Base-by-base conservation (phyloP, 2,888 invertebrate genomes). In the Hofmannophila pseudospretella region DNA sequence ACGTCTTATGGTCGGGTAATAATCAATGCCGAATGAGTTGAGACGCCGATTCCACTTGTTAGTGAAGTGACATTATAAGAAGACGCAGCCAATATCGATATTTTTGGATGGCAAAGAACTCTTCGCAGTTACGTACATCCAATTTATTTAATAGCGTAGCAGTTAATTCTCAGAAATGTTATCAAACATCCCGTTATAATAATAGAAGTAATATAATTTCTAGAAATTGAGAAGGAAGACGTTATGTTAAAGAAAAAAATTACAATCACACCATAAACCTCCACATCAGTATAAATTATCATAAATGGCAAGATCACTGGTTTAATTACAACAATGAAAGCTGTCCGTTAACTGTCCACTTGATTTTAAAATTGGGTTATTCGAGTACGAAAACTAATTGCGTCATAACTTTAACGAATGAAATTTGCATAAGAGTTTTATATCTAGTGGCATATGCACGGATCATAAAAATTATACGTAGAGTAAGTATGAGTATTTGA, bases 1-100 rank as follows among this genome's bases (percentile, higher is more conserved):
- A 23, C 33, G 27, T n/a, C n/a, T n/a, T n/a, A n/a, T 40, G 39
- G 32, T 35, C 7, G 33, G 27, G 38, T 36, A 39, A 44, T 47
- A 8, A 39, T 43, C 32, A 35, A 27, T 2, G 30, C 4, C 5
- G n/a, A 34, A 26, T 3, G 13, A 5, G 27, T 25, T 20, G 28
- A 11, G 11, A 23, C 4, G n/a, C n/a, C 27, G 38, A 8, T 10
- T 19, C 14, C 16, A n/a, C 38, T 38, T 29, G 33, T 33, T 33
- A 37, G 32, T n/a, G 10, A 10, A 23, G 22, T 29, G 23, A 29
- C 38, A 29, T 10, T 29, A 8, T 22, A 28, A 26, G 13, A 10
- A 8, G 1, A 23, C n/a, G 23, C n/a, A 23, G 1, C 5, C 4
- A 27, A 16, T n/a, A 38, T 1, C 10, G n/a, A 11, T 5, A 22